A percentile compares a stretch with the other conserved stretches of the same genome.
Evolutionary conservation across 2,113 vertebrate species (phyloP).

Genomic region (Fregetta grallaria): DNA sequence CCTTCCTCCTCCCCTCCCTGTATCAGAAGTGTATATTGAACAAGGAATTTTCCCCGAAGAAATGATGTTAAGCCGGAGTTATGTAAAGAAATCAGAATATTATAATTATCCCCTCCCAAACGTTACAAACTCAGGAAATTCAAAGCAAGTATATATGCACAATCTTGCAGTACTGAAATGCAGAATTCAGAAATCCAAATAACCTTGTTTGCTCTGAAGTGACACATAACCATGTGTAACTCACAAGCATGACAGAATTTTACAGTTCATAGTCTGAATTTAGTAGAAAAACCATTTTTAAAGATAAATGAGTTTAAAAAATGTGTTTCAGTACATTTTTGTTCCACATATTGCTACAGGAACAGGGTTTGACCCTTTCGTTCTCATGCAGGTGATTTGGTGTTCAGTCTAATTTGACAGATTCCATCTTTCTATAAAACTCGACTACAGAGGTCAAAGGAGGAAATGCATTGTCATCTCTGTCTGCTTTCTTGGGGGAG

Average conservation of each 20-base stretch:
- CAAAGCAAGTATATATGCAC: not conserved
- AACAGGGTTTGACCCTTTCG: not conserved
- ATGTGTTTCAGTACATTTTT: not conserved
- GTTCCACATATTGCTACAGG: not conserved
- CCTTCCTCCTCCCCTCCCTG: not conserved
- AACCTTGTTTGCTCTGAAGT: not conserved
- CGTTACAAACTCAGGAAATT: not conserved
- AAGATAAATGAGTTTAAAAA: not conserved
- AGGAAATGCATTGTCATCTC: slow-evolving; percentile 51
- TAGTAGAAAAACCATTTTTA: not conserved
- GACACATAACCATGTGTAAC: not conserved
- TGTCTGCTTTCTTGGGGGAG: slow-evolving; percentile 33
- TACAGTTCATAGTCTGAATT: not conserved
- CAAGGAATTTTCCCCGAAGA: not conserved
- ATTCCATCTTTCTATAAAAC: slow-evolving; percentile 11
- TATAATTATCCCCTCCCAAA: not conserved
- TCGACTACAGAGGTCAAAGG: not conserved
- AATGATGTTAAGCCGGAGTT: not conserved
- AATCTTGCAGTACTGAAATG: not conserved
- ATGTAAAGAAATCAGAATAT: not conserved
- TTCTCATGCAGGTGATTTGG: not conserved
- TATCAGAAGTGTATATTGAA: not conserved
- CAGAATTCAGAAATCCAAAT: not conserved
- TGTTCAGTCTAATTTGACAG: not conserved
- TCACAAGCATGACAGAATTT: not conserved